Evolutionary conservation across 2,888 invertebrate species (phyloP), one percentile per base, ranked within the genome.

Genomic region (Pyralis farinalis): DNA sequence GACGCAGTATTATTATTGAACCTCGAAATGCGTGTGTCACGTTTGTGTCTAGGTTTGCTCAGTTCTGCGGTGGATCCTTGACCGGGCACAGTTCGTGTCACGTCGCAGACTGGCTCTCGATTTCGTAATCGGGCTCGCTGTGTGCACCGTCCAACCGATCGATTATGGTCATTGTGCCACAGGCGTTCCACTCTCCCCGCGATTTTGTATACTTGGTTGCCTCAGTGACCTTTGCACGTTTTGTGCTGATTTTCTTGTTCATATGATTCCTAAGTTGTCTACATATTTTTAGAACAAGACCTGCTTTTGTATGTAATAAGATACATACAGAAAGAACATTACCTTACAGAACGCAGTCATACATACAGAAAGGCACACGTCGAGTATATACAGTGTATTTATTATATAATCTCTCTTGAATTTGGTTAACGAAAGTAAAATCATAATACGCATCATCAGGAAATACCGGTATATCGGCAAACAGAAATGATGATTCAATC

Each of bases 131-230:
- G 42, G 53, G 58, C 46, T 66, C 58, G 60, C 65, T 67, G 62
- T 69, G 62, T 70, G 65, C 70, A 60, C 63, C 53, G 55, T 49
- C 42, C 49, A 40, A 56, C 53, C 63, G 64, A 68, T 73, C 74
- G 70, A 77, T 82, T 79, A 75, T 80, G 76, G 73, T 72, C 72
- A 76, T 74, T 77, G 70, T 79, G 72, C 69, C 67, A 65, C 55
- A 69, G 65, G 63, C 71, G 66, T 65, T 74, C 59, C 67, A 71
- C 70, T 75, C 69, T 75, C 74, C 61, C 63, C 60, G 56, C 55
- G 52, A 62, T 64, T 66, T 59, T 48, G 47, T 54, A 47, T 59
- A 55, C 58, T 59, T 48, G 48, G 52, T 43, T 58, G 51, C 55
- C 56, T 55, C 54, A 51, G 34, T 60, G 68, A 71, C 68, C 71